These are phyloP conservation scores for Sarcophaga caerulescens DNA, from an alignment of 2,888 invertebrate genomes.

Conservation along the genomic window DNA sequence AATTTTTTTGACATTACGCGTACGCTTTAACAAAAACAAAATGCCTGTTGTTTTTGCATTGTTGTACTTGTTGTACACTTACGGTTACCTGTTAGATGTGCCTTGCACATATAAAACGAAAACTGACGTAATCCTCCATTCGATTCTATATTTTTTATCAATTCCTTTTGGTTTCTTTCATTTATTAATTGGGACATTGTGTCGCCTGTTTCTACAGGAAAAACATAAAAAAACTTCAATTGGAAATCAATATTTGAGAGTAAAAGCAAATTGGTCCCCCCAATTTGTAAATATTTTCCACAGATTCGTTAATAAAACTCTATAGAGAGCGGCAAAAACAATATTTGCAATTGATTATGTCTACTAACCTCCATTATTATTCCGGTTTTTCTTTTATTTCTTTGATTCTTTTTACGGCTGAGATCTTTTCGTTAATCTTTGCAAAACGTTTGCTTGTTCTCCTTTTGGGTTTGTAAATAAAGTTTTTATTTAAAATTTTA, in stretches of 20 bases:
- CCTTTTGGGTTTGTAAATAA: neutral
- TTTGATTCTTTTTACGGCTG: neutral
- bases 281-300: too few species aligned
- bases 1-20: too few species aligned
- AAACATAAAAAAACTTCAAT: slow-evolving; percentile 15
- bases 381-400: neutral
- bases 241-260: slow-evolving; percentile 23
- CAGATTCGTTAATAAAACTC: too few species aligned
- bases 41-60: too few species aligned
- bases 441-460: neutral
- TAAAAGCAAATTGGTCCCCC: neutral
- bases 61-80: too few species aligned
- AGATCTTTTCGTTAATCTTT: neutral
- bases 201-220: slow-evolving; percentile 60
- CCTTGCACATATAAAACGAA: slow-evolving; percentile 41
- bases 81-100: too few species aligned
- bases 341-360: neutral
- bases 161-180: slow-evolving; percentile 8
- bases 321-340: too few species aligned
- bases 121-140: slow-evolving; percentile 71
- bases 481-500: neutral
- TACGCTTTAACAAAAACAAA: too few species aligned
- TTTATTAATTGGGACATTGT: slow-evolving; percentile 53
- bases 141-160: slow-evolving; percentile 34
- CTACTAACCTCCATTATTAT: slow-evolving; percentile 55